Evolutionary conservation across 2,888 invertebrate species (phyloP).

Genomic region (Acholoe squamosa): DNA sequence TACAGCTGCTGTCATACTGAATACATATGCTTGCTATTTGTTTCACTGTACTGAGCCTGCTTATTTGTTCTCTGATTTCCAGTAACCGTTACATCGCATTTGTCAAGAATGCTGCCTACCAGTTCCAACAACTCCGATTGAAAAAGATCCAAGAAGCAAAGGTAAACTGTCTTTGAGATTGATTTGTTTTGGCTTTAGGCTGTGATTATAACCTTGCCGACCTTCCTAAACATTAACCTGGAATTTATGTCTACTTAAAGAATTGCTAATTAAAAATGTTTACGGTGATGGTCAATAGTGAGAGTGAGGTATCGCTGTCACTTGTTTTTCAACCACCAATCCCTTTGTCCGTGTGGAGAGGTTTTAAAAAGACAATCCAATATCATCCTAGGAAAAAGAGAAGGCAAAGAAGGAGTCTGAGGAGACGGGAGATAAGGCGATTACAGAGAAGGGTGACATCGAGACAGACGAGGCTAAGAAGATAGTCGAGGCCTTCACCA

Average conservation of each 20-base stretch:
- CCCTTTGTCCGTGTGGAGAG: too few relatives aligned
- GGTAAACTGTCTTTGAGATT: constrained; percentile 4
- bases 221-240: too few relatives aligned
- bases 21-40: too few relatives aligned
- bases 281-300: too few relatives aligned
- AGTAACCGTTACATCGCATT: constrained; percentile 92
- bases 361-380: too few relatives aligned
- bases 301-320: too few relatives aligned
- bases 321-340: too few relatives aligned
- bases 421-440: constrained; percentile 81
- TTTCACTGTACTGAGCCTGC: too few relatives aligned
- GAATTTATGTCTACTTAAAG: too few relatives aligned
- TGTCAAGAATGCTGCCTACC: constrained; percentile 96
- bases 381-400: constrained; percentile 80
- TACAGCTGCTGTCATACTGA: not conserved
- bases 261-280: too few relatives aligned
- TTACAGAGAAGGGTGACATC: constrained; percentile 74
- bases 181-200: too few relatives aligned
- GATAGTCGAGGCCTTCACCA: constrained; percentile 87
- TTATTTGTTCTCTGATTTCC: constrained; percentile 66
- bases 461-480: constrained; percentile 90
- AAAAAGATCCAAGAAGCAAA: constrained; percentile 84
- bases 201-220: too few relatives aligned
- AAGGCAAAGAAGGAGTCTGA: constrained; percentile 81
- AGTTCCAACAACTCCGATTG: constrained; percentile 93